These are phyloP conservation scores for Acanthopleura granulata DNA, from an alignment of 2,888 invertebrate species.

Conservation along the genomic window DNA sequence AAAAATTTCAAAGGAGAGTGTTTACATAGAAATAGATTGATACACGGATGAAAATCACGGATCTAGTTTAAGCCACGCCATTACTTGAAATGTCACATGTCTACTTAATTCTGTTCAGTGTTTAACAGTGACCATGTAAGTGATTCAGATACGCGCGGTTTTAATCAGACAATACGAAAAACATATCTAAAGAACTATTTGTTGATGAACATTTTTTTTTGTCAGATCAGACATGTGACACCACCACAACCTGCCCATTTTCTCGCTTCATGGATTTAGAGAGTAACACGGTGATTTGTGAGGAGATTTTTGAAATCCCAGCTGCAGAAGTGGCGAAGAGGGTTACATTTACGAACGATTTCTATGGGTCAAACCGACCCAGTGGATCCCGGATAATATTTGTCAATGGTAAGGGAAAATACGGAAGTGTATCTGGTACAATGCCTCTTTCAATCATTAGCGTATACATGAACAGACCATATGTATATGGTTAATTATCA, in stretches of 20 bases:
- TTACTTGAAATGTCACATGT: too few species aligned
- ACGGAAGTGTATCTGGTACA: too few species aligned
- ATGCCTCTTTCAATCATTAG: too few species aligned
- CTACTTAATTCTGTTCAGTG: too few species aligned
- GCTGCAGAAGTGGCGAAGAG: constrained; percentile 30
- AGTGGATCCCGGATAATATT: constrained; percentile 49
- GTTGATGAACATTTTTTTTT: background rate
- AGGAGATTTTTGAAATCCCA: constrained; percentile 38
- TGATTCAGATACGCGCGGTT: too few species aligned
- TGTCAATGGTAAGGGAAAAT: constrained; percentile 45
- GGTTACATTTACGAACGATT: constrained; percentile 48
- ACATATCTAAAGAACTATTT: background rate
- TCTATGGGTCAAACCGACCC: constrained; percentile 50
- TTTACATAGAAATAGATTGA: too few species aligned
- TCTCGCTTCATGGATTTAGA: constrained; percentile 41
- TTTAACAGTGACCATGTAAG: too few species aligned
- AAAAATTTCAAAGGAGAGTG: too few species aligned
- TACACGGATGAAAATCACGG: too few species aligned
- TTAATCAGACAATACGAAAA: background rate
- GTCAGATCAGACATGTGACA: constrained; percentile 52
- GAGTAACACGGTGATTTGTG: constrained; percentile 46
- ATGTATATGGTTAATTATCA: too few species aligned
- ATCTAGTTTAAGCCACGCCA: too few species aligned
- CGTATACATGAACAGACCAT: too few species aligned
- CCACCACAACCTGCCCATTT: constrained; percentile 41